Conservation (phyloP, 2,888 invertebrate species). For the Synanthedon myopaeformis region DNA sequence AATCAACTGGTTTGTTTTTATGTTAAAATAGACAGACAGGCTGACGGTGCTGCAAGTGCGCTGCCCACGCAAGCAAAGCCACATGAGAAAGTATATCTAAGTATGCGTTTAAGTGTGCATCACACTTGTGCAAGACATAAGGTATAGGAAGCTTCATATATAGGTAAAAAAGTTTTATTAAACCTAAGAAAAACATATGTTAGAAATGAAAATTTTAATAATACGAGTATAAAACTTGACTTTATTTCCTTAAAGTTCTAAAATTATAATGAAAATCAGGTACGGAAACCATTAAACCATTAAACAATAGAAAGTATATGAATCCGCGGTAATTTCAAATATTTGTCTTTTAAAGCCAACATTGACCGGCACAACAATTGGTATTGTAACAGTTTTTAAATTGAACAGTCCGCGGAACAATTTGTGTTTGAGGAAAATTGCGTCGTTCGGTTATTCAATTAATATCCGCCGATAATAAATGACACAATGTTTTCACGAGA, state of each 20-base stretch:
- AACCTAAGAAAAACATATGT: too few relatives aligned
- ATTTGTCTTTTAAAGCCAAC: neutral
- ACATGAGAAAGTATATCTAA: too few relatives aligned
- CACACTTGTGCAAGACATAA: too few relatives aligned
- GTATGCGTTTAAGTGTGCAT: too few relatives aligned
- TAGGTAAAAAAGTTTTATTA: too few relatives aligned
- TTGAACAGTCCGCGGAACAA: constrained; percentile 9
- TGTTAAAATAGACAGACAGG: too few relatives aligned
- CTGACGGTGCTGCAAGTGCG: too few relatives aligned
- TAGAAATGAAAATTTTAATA: too few relatives aligned
- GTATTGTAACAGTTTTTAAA: constrained; percentile 8
- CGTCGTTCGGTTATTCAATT: neutral
- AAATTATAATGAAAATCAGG: neutral
- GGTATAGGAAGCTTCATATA: too few relatives aligned
- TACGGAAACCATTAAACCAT: neutral
- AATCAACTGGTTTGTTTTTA: neutral
- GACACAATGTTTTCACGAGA: neutral
- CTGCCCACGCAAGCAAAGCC: too few relatives aligned
- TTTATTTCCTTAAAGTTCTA: too few relatives aligned
- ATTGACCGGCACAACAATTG: neutral
- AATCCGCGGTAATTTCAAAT: neutral
- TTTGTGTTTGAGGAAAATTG: constrained; percentile 8
- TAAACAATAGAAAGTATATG: neutral
- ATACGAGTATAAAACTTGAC: too few relatives aligned
- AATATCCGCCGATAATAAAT: neutral